Conservation (phyloP, 92 coral and sea anemone species). For the Palythoa grandis region DNA sequence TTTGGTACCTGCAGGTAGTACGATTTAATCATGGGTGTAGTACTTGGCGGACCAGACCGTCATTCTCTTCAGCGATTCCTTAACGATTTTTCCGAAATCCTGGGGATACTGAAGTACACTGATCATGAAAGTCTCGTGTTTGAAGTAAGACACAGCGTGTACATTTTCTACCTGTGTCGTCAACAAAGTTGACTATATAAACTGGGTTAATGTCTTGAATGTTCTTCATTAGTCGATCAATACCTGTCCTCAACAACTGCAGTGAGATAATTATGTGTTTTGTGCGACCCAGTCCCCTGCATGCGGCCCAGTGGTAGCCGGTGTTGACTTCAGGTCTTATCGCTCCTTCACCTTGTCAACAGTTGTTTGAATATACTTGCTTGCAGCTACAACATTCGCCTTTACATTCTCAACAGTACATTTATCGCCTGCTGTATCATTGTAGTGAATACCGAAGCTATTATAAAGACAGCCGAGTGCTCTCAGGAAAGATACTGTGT, state of each 20-base stretch:
- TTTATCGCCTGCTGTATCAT: no score
- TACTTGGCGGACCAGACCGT: background rate
- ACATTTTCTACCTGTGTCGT: background rate
- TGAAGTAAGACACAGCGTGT: background rate
- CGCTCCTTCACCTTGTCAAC: slow-evolving; percentile 40
- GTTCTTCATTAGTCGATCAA: background rate
- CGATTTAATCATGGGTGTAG: slow-evolving; percentile 51
- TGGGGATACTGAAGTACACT: slow-evolving; percentile 4
- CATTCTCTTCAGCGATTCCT: no score
- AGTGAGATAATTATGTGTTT: slow-evolving; percentile 1
- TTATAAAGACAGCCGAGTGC: no score
- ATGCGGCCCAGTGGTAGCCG: slow-evolving; percentile 24
- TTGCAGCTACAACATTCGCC: no score
- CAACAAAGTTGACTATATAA: background rate
- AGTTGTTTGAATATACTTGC: no score
- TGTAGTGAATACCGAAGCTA: no score
- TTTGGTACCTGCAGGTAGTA: slow-evolving; percentile 51
- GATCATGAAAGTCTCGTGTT: background rate
- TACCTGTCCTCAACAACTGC: background rate
- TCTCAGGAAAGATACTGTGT: no score
- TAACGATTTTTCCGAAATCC: background rate
- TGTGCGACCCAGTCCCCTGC: slow-evolving; percentile 29
- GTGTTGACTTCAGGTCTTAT: background rate
- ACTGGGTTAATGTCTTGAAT: background rate
- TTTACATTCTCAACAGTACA: no score